These are phyloP conservation scores for Myotis findleyi DNA, from an alignment of 2,797 vertebrate species.

Conservation along the genomic window DNA sequence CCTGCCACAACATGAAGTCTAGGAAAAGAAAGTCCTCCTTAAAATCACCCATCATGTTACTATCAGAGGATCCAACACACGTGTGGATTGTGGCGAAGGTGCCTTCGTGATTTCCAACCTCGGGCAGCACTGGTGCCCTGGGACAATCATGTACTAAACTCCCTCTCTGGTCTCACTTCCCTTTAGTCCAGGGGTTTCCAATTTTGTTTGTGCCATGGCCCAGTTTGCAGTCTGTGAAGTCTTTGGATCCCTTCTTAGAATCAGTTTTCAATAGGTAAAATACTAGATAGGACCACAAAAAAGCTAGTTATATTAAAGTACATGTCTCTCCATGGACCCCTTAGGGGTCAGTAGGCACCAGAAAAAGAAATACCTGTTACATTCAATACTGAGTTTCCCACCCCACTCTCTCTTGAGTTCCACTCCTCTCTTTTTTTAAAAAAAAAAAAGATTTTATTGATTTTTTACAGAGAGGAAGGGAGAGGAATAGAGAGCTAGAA, in stretches of 20 bases:
- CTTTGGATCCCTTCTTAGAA: neutral
- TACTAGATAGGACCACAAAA: neutral
- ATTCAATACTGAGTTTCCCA: neutral
- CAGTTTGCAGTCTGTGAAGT: neutral
- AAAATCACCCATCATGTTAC: neutral
- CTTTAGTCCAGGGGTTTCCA: neutral
- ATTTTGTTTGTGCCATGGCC: neutral
- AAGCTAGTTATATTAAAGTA: neutral
- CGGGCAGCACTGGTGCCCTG: neutral
- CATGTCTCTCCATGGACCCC: neutral
- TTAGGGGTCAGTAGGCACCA: neutral
- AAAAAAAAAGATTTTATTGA: too few species aligned
- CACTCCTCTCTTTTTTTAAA: neutral
- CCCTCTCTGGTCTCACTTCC: neutral
- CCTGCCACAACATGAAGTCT: neutral
- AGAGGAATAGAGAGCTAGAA: too few species aligned
- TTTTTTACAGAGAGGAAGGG: too few species aligned
- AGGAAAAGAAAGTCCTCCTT: neutral
- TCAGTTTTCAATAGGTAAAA: neutral
- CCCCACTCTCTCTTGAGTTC: neutral
- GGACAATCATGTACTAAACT: neutral
- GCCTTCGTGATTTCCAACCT: neutral
- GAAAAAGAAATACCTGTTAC: neutral
- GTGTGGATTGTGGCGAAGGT: accelerated
- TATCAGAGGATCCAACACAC: neutral